Percentiles rank a stretch among this genome's conserved stretches.
Conservation (phyloP, 1,140 invertebrate species). For the Neuroterus valhalla region DNA sequence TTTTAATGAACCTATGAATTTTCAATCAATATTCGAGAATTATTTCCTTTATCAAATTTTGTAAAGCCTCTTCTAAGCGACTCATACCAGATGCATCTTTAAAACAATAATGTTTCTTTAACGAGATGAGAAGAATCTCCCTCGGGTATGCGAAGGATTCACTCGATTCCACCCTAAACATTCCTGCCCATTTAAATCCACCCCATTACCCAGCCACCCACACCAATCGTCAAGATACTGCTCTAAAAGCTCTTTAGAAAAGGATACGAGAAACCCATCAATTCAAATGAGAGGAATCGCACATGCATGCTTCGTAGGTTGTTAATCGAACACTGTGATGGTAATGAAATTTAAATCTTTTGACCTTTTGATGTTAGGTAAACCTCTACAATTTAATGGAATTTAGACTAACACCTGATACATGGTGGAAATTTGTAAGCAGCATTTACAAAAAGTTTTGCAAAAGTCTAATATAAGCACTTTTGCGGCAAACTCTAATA, state of each 20-base stretch:
- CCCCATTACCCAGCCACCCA: neutral
- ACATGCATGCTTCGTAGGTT: neutral
- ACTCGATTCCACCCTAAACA: neutral
- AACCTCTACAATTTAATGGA: too few species aligned
- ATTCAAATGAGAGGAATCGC: conserved; percentile 2
- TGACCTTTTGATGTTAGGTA: too few species aligned
- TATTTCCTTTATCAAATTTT: too few species aligned
- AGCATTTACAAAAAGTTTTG: too few species aligned
- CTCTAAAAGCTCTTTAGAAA: neutral
- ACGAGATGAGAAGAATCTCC: neutral
- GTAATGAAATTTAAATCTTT: neutral
- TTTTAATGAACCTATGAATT: too few species aligned
- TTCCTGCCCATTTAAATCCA: conserved; percentile 15
- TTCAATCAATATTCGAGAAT: too few species aligned
- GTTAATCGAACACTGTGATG: conserved; percentile 7
- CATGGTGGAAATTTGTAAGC: too few species aligned
- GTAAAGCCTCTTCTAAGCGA: too few species aligned
- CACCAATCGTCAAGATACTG: conserved; percentile 18
- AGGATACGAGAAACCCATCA: conserved; percentile 11
- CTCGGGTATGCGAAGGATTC: neutral
- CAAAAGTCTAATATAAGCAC: too few species aligned
- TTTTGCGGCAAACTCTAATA: too few species aligned
- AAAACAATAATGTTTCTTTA: neutral
- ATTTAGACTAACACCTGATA: too few species aligned
- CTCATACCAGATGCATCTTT: neutral